These are phyloP conservation scores for Mus musculus DNA, from an alignment of 2,113 vertebrate genomes.

Conservation along the genomic window DNA sequence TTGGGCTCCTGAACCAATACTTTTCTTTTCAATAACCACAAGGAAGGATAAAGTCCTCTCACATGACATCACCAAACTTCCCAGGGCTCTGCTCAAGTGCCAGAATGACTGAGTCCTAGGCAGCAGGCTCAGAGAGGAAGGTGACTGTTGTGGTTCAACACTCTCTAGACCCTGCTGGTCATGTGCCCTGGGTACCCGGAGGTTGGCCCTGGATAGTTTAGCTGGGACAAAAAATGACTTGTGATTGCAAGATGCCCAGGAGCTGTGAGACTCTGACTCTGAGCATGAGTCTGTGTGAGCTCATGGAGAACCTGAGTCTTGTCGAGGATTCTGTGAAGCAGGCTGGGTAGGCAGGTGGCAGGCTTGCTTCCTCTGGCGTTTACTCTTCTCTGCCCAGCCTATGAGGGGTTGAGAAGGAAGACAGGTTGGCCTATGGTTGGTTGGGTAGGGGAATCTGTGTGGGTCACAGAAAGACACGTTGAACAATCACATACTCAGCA, in stretches of 20 bases:
- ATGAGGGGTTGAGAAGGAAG: not conserved
- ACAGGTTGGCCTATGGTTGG: not conserved
- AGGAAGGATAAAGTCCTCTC: not conserved
- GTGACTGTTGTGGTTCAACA: too few relatives aligned
- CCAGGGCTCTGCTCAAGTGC: not conserved
- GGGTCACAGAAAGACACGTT: too few relatives aligned
- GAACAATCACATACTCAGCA: not conserved
- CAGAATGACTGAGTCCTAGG: not conserved
- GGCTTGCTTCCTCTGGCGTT: not conserved
- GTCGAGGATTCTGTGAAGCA: not conserved
- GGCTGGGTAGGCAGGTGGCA: not conserved
- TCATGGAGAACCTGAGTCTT: not conserved
- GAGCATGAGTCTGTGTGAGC: fast-evolving
- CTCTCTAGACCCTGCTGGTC: too few relatives aligned
- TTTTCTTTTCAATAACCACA: not conserved
- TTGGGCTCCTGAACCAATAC: too few relatives aligned
- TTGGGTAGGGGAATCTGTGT: too few relatives aligned
- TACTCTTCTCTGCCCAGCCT: not conserved
- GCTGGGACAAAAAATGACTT: not conserved
- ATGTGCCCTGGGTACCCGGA: not conserved
- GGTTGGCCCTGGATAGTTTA: too few relatives aligned
- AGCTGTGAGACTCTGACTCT: not conserved
- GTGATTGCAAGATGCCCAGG: not conserved
- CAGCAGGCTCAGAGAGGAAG: not conserved
- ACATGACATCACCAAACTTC: not conserved